phyloP scores from a whole-genome alignment of 2,797 vertebrate species.

The Lagorchestes hirsutus region DNA sequence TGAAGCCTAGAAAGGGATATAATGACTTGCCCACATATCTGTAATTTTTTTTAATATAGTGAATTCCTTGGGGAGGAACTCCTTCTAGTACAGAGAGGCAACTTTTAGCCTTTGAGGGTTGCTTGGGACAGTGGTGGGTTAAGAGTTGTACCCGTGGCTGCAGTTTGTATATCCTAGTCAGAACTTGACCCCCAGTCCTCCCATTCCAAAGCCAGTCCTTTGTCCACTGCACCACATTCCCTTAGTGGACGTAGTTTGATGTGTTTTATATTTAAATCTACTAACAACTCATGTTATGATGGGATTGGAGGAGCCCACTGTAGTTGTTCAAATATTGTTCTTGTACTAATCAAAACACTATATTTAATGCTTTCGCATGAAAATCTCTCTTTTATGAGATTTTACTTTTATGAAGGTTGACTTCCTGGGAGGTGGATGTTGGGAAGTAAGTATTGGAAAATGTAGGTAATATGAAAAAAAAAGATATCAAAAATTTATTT shows the following conservation, averaged over 20 bases:
- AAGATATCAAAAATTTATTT: not conserved
- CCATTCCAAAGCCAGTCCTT: not conserved
- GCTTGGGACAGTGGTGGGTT: not conserved
- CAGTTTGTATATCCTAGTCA: not conserved
- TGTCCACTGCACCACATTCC: not conserved
- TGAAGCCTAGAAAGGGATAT: not conserved
- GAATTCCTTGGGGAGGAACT: too few species aligned
- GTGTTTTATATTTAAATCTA: not conserved
- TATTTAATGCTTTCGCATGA: not conserved
- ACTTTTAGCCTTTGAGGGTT: not conserved
- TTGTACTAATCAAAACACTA: not conserved
- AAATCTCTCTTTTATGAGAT: not conserved
- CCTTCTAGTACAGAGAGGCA: too few species aligned
- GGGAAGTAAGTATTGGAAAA: not conserved
- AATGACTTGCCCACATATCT: not conserved
- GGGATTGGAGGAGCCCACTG: not conserved
- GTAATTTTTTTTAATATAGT: not conserved
- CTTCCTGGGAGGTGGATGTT: not conserved
- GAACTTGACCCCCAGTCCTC: not conserved
- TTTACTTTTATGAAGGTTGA: not conserved
- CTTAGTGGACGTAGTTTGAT: not conserved
- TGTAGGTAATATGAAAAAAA: not conserved
- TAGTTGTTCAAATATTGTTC: slow-evolving; percentile 11
- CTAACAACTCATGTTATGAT: not conserved
- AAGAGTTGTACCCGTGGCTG: not conserved